These are phyloP conservation scores for Gari tellinella DNA, from an alignment of 2,888 invertebrate species.

Conservation along the genomic window DNA sequence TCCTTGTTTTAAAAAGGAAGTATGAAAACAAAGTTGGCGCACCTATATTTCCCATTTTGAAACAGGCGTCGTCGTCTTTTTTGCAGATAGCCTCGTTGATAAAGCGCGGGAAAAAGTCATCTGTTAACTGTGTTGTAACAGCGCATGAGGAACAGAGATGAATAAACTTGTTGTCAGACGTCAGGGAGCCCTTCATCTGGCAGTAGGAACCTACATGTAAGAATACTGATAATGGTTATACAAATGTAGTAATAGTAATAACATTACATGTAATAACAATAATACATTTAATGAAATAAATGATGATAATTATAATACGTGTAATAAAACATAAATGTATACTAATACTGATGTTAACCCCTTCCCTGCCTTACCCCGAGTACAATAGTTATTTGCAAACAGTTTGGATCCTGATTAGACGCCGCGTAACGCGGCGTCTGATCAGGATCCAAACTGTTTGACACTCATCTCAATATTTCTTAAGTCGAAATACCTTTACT, in stretches of 20 bases:
- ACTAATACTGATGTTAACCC: no score
- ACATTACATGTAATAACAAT: no score
- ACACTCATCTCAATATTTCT: no score
- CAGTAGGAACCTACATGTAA: conserved; percentile 47
- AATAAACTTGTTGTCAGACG: conserved; percentile 52
- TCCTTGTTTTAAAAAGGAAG: neutral
- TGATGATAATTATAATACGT: no score
- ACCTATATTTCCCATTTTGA: conserved; percentile 48
- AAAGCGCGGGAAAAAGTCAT: conserved; percentile 61
- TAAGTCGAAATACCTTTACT: no score
- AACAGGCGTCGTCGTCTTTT: conserved; percentile 57
- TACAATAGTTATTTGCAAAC: no score
- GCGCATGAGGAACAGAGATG: conserved; percentile 69
- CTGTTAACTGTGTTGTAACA: conserved; percentile 61
- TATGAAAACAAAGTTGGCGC: neutral
- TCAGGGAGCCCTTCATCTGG: conserved; percentile 52
- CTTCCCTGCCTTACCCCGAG: no score
- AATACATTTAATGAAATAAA: neutral
- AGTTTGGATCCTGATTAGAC: no score
- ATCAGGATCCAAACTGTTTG: neutral
- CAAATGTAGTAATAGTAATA: neutral
- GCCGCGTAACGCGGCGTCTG: no score
- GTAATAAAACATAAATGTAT: no score
- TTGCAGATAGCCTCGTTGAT: conserved; percentile 69
- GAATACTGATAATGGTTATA: no score